Conservation (phyloP, 1,140 invertebrate species). For the Heliconius himera region DNA sequence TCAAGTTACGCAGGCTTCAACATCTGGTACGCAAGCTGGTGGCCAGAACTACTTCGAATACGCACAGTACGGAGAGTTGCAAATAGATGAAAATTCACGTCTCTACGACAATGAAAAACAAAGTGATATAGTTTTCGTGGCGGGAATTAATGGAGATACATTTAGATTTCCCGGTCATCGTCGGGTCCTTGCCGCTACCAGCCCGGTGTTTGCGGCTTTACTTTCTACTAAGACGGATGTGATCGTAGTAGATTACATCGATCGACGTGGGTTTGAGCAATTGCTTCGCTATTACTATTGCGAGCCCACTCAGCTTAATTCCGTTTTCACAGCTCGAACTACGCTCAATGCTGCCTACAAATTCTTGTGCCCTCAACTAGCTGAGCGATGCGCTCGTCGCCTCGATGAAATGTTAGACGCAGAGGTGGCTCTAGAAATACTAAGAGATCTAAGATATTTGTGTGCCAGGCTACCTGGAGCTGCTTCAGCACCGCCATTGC, state of each 20-base stretch:
- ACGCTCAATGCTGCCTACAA: conserved; percentile 87
- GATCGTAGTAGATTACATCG: conserved; percentile 82
- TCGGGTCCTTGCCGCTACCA: conserved; percentile 84
- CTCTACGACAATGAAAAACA: conserved; percentile 83
- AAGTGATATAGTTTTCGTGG: conserved; percentile 86
- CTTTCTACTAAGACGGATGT: conserved; percentile 77
- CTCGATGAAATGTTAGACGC: conserved; percentile 80
- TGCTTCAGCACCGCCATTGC: conserved; percentile 68
- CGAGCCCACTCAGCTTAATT: conserved; percentile 84
- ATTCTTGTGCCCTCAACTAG: conserved; percentile 85
- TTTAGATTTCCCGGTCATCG: conserved; percentile 87
- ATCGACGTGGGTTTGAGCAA: conserved; percentile 86
- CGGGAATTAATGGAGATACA: conserved; percentile 83
- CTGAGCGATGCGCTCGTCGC: conserved; percentile 83
- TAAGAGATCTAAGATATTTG: conserved; percentile 74
- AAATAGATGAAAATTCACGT: conserved; percentile 45
- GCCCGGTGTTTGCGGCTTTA: conserved; percentile 75
- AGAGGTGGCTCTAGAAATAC: conserved; percentile 70
- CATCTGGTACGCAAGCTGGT: conserved; percentile 37
- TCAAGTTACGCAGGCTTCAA: conserved; percentile 39
- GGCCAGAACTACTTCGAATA: conserved; percentile 34
- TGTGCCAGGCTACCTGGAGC: conserved; percentile 72
- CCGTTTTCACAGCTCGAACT: conserved; percentile 84
- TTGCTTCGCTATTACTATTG: conserved; percentile 85
- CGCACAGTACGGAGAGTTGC: conserved; percentile 39